Evolutionary conservation across 2,797 vertebrate genomes (phyloP), one percentile per base, ranked within the genome.

Genomic region (Buphagus erythrorhynchus): DNA sequence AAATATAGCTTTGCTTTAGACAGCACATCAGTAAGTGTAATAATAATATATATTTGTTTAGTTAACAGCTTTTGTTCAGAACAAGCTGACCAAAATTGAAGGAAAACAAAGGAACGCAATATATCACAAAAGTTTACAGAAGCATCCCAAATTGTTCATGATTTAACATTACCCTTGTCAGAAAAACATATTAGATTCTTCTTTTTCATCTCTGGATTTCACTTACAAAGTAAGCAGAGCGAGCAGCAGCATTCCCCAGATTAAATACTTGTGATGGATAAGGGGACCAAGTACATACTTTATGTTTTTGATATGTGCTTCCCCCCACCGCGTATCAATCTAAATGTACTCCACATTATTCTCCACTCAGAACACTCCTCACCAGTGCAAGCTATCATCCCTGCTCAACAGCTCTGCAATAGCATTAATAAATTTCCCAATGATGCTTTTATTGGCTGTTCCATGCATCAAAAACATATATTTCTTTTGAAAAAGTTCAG

Each of bases 241-340:
- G 36, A 94, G 91, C 71, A 94, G 80, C 82, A 95, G 89, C 86
- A 42, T 79, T 91, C 81, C 49, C 58, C 54, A 95, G 96, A 98
- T 97, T 97, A 98, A 98, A 97, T 62, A 88, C 74, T 74, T 29
- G 35, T 97, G 97, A 97, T 88, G 86, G 97, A 96, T 97, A 98
- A 92, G 95, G 95, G 92, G 93, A 94, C 38, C 83, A 94, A 97
- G 88, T 66, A 76, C 95, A 95, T 97, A 88, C 77, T 97, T 97
- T 97, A 96, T 90, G 78, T 93, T 92, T 95, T 92, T 93, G 92
- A 90, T 92, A 90, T 49, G 81, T 97, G 96, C 87, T 87, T 94
- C 88, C 40, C 42, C 92, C 95, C 86, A 89, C 5, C 21, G 0
- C 29, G 3, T 86, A 98, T 98, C 97, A 97, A 95, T 97, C 96